Conservation (phyloP, 1,140 invertebrate genomes). For the Berghia stephanieae region DNA sequence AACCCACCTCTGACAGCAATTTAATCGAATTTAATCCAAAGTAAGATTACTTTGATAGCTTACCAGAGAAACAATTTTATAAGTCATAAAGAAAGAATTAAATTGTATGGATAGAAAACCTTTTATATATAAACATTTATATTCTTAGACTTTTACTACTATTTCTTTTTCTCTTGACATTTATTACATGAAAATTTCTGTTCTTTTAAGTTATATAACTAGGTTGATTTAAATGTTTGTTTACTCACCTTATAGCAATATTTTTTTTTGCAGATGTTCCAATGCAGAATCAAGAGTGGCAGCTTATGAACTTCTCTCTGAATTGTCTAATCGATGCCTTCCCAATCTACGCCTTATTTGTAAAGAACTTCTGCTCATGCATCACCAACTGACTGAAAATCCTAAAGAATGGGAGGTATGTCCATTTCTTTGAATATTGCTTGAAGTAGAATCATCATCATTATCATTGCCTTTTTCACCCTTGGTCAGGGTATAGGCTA, state of each 20-base stretch:
- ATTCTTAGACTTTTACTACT: no score
- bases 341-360: slow-evolving; percentile 65
- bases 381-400: slow-evolving; percentile 67
- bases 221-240: neutral
- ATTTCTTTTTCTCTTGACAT: no score
- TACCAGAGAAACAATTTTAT: no score
- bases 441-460: neutral
- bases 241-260: no score
- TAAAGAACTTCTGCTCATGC: slow-evolving; percentile 67
- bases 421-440: neutral
- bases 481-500: no score
- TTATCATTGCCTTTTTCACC: no score
- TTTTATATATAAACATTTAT: no score
- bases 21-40: slow-evolving; percentile 66
- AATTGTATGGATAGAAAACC: no score
- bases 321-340: slow-evolving; percentile 63
- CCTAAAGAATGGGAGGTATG: slow-evolving; percentile 70
- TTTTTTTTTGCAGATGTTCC: slow-evolving; percentile 59
- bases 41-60: no score
- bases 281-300: slow-evolving; percentile 66
- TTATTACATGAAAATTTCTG: no score
- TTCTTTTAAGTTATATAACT: no score
- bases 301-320: slow-evolving; percentile 69
- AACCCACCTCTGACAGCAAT: slow-evolving; percentile 43
- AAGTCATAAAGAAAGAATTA: no score